Base-by-base conservation (phyloP, 2,797 vertebrate genomes). In the Lepus townsendii region DNA sequence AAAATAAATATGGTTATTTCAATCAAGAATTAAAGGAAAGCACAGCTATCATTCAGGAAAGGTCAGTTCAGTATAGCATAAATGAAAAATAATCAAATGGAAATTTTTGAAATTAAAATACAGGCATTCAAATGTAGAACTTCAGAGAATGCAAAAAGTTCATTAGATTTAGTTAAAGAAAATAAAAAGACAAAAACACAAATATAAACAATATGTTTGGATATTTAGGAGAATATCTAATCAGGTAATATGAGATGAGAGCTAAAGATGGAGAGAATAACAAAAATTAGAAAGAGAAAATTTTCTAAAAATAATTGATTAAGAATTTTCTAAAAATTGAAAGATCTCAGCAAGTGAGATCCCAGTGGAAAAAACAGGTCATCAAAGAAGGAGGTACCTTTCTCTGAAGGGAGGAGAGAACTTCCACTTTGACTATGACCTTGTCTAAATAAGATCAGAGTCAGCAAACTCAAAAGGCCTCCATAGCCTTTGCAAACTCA, bases 91-190 rank as follows among this genome's bases (percentile, higher is more conserved):
- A 80, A 32, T 24, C 12, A 90, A 83, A 52, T 30, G 27, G 9
- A 76, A 68, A 52, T 47, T 86, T 3, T 63, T 92, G 10, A 94
- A 95, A 84, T 80, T 84, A 80, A 80, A 68, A 72, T 60, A 35
- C 3, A 72, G 9, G 1, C 4, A 80, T 91, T 91, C 52, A 16
- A 60, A 82, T 73, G 90, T 75, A 82, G 2, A 82, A 38, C 26
- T 32, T 94, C 54, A 94, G 6, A 12, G 2, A 84, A 54, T 80
- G 3, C 65, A 3, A 73, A 95, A 83, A 68, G 6, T 62, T 73
- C 11, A 52, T 47, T 38, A 83, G 17, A 47, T 11, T 75, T 63
- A 77, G 52, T 38, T 65, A 8, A 88, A 77, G 9, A 91, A 71
- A 22, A 5, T 42, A 42, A 71, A 63, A 83, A 50, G 7, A 76